These are phyloP conservation scores for Ariolimax columbianus DNA, from an alignment of 2,888 invertebrate genomes.

Conservation along the genomic window DNA sequence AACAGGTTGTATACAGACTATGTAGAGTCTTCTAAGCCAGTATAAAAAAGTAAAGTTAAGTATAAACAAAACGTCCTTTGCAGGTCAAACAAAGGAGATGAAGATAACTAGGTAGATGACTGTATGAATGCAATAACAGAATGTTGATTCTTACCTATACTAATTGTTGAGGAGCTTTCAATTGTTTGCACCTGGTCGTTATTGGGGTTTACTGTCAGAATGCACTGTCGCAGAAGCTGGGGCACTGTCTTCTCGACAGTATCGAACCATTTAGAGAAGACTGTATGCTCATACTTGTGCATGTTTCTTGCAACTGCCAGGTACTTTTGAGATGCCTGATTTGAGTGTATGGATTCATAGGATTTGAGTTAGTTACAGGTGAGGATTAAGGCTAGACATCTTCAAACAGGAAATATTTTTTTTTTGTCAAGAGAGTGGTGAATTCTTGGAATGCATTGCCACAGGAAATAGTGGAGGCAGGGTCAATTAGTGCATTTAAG, in stretches of 20 bases:
- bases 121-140: neutral
- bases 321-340: constrained; percentile 86
- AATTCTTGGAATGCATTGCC: too few species aligned
- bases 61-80: too few species aligned
- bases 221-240: constrained; percentile 72
- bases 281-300: constrained; percentile 86
- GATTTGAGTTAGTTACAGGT: neutral
- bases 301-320: constrained; percentile 86
- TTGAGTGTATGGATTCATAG: neutral
- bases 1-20: too few species aligned
- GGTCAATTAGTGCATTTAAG: too few species aligned
- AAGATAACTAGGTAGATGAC: neutral
- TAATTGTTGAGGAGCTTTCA: neutral
- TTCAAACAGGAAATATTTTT: too few species aligned
- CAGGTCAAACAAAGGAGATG: too few species aligned
- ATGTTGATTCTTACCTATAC: neutral
- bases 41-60: too few species aligned
- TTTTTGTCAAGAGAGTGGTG: too few species aligned
- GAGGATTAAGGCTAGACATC: neutral
- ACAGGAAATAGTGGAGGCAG: too few species aligned
- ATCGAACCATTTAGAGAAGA: constrained; percentile 85
- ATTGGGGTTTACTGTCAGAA: constrained; percentile 53
- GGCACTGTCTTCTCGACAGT: constrained; percentile 84
- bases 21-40: too few species aligned
- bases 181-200: neutral